phyloP scores from a whole-genome alignment of 1,140 invertebrate genomes.

The Sarcophaga peregrina region DNA sequence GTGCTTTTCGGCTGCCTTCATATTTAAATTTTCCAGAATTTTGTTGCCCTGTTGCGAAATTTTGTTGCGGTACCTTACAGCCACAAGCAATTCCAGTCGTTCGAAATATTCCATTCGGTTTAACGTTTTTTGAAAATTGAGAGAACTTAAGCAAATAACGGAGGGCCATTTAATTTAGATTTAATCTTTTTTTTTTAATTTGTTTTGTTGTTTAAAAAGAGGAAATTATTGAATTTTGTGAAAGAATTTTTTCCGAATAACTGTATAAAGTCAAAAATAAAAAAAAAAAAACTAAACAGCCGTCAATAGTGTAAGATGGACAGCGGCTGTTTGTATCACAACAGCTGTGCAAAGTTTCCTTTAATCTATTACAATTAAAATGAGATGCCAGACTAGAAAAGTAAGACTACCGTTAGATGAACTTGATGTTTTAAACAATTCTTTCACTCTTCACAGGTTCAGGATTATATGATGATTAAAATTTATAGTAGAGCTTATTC shows the following conservation, averaged over 20 bases:
- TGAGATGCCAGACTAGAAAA: not conserved
- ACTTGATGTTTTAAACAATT: too few species aligned
- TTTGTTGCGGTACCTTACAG: not conserved
- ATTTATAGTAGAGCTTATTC: too few species aligned
- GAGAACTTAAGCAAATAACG: not conserved
- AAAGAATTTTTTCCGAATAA: too few species aligned
- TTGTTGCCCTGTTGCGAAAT: not conserved
- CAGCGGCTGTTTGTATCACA: not conserved
- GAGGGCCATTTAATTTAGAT: conserved; percentile 10
- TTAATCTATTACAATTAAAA: not conserved
- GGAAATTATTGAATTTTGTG: too few species aligned
- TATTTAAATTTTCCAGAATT: not conserved
- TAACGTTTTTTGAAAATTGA: not conserved
- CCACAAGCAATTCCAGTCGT: not conserved
- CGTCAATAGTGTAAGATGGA: not conserved
- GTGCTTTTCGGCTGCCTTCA: not conserved
- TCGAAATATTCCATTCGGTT: not conserved
- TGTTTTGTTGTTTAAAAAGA: too few species aligned
- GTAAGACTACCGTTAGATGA: not conserved
- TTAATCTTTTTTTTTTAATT: not conserved
- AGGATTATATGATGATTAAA: too few species aligned
- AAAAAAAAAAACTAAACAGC: not conserved
- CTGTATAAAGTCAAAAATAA: not conserved
- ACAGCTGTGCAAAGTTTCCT: not conserved
- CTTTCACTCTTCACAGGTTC: too few species aligned